Conservation (phyloP, 2,888 invertebrate species). For the Athetis lepigone region DNA sequence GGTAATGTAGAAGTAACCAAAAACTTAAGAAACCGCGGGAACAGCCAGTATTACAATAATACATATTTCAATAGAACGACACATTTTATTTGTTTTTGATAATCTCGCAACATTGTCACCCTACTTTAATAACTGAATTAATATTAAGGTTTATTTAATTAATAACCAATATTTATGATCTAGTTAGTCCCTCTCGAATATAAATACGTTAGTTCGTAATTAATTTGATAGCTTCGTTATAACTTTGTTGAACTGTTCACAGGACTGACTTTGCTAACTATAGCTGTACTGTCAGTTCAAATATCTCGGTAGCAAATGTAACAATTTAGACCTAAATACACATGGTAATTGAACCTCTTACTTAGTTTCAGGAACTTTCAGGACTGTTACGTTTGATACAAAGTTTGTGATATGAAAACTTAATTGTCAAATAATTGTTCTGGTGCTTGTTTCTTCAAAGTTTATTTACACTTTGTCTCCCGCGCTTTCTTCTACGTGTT, state of each 20-base stretch:
- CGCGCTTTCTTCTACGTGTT: too few species aligned
- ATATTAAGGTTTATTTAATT: constrained; percentile 17
- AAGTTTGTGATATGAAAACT: constrained; percentile 1
- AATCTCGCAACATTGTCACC: constrained; percentile 23
- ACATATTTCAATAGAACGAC: constrained; percentile 1
- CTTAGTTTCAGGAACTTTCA: constrained; percentile 7
- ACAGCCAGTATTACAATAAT: neutral
- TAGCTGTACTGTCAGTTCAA: neutral
- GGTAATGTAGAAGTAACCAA: too few species aligned
- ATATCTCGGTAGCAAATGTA: constrained; percentile 13
- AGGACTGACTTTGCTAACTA: constrained; percentile 18
- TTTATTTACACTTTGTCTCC: too few species aligned
- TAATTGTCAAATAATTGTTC: neutral
- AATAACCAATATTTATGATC: constrained; percentile 17
- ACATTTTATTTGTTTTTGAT: neutral
- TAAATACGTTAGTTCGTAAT: constrained; percentile 33
- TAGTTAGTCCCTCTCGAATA: constrained; percentile 17
- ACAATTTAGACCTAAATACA: constrained; percentile 19
- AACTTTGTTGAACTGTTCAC: constrained; percentile 24
- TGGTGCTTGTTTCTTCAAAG: neutral
- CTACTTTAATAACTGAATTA: constrained; percentile 4
- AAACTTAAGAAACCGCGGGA: too few species aligned
- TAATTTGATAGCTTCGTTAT: constrained; percentile 27
- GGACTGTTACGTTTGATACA: constrained; percentile 1
- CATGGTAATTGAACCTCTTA: constrained; percentile 7